A percentile compares a stretch with the other conserved stretches of the same genome.
These are phyloP conservation scores for Oedothorax gibbosus DNA, from an alignment of 1,140 invertebrate species.

Conservation along the genomic window DNA sequence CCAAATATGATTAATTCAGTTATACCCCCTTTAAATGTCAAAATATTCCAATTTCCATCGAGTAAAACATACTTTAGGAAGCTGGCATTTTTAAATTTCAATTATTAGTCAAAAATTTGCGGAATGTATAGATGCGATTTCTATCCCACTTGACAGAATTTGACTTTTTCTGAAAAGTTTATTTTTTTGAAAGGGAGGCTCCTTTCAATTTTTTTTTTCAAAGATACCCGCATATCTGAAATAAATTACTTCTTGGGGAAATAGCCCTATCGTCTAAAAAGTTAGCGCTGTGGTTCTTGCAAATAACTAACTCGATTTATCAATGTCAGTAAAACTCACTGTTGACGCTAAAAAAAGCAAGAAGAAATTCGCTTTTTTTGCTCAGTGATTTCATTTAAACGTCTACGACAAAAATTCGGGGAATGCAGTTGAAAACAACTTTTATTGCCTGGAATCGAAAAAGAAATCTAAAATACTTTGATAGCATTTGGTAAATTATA, in stretches of 20 bases:
- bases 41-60: no score
- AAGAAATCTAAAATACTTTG: no score
- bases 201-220: neutral
- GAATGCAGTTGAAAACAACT: neutral
- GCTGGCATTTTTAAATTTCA: no score
- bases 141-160: neutral
- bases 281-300: conserved; percentile 21
- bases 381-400: conserved; percentile 14
- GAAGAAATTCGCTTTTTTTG: conserved; percentile 19
- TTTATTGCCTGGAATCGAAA: neutral
- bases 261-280: conserved; percentile 9
- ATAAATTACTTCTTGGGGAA: conserved; percentile 39
- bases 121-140: conserved; percentile 25
- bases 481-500: no score
- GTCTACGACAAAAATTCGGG: neutral
- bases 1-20: no score
- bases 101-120: neutral
- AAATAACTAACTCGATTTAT: conserved; percentile 53
- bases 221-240: conserved; percentile 36
- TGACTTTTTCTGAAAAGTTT: no score
- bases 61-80: no score
- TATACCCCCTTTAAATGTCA: no score
- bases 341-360: conserved; percentile 19
- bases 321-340: conserved; percentile 40
- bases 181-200: no score